Percentiles rank a stretch among this genome's conserved stretches.
These are phyloP conservation scores for Heliconius hortense DNA, from an alignment of 2,888 invertebrate species.

Conservation along the genomic window DNA sequence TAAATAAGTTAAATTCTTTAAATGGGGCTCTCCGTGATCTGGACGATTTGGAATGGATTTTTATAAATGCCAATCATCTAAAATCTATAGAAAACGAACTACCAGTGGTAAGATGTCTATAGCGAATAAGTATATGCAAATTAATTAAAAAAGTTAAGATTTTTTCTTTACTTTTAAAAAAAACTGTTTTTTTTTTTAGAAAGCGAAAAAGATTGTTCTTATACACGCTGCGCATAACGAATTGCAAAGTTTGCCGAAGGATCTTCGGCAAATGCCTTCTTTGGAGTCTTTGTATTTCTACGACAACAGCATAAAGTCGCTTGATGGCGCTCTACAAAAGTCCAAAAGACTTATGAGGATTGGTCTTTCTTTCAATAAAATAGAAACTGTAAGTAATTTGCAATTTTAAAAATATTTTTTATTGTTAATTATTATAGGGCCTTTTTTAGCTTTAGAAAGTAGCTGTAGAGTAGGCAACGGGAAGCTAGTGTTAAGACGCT, in stretches of 20 bases:
- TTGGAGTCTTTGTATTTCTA: conserved; percentile 88
- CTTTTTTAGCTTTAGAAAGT: no score
- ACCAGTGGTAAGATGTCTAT: conserved; percentile 80
- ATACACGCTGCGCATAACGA: conserved; percentile 89
- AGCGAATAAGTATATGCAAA: neutral
- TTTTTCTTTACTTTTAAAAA: neutral
- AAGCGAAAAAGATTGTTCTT: conserved; percentile 84
- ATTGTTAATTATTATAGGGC: neutral
- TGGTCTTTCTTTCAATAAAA: conserved; percentile 87
- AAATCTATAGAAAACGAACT: conserved; percentile 88
- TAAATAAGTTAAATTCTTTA: conserved; percentile 86
- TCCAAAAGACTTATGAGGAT: conserved; percentile 85
- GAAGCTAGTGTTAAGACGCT: no score
- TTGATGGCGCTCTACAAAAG: conserved; percentile 88
- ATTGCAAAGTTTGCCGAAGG: conserved; percentile 86
- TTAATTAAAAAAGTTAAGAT: neutral
- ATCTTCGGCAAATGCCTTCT: conserved; percentile 85
- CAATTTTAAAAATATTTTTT: neutral
- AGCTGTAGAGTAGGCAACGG: no score
- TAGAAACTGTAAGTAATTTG: conserved; percentile 83
- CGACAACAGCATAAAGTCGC: conserved; percentile 85
- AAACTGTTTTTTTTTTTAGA: conserved; percentile 55
- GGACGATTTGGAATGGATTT: conserved; percentile 88
- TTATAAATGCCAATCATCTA: conserved; percentile 89
- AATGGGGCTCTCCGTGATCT: conserved; percentile 90